phyloP scores from a whole-genome alignment of 2,888 invertebrate species.

The Agrotis ipsilon region DNA sequence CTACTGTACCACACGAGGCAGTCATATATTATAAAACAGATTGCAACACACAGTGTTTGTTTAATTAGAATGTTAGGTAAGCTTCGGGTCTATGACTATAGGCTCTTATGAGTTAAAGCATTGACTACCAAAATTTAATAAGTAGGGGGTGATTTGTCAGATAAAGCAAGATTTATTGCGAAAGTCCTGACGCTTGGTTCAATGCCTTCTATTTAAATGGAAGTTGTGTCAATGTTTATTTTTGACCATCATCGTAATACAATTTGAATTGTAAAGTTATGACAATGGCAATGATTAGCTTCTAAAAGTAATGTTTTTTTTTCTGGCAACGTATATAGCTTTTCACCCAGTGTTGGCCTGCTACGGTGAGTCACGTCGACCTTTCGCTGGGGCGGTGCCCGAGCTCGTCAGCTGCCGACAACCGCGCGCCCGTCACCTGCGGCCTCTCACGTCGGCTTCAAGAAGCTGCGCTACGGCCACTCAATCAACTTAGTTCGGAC shows the following conservation, averaged over 20 bases:
- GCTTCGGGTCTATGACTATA: slow-evolving; percentile 52
- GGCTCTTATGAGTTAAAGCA: slow-evolving; percentile 37
- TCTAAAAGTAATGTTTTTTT: neutral
- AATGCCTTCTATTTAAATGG: slow-evolving; percentile 38
- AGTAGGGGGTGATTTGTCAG: slow-evolving; percentile 46
- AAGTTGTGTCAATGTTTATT: slow-evolving; percentile 26
- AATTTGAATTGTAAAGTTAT: neutral
- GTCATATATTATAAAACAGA: slow-evolving; percentile 83
- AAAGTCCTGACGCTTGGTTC: slow-evolving; percentile 39
- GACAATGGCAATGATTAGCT: neutral
- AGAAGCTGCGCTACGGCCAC: slow-evolving; percentile 79
- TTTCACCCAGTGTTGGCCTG: slow-evolving; percentile 94
- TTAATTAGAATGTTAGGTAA: slow-evolving; percentile 58
- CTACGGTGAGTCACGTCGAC: slow-evolving; percentile 96
- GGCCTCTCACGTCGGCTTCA: slow-evolving; percentile 60
- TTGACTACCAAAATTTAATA: slow-evolving; percentile 46
- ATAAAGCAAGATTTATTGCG: slow-evolving; percentile 37
- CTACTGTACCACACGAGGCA: slow-evolving; percentile 68
- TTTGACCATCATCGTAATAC: slow-evolving; percentile 5
- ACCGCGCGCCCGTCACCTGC: slow-evolving; percentile 62
- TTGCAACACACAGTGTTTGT: slow-evolving; percentile 36
- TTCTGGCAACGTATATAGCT: slow-evolving; percentile 86
- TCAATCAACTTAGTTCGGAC: slow-evolving; percentile 79
- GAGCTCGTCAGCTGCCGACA: slow-evolving; percentile 93
- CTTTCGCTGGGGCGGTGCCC: slow-evolving; percentile 95